Base-by-base conservation (phyloP, 2,888 invertebrate species). In the Brachypalpus laphriformis region DNA sequence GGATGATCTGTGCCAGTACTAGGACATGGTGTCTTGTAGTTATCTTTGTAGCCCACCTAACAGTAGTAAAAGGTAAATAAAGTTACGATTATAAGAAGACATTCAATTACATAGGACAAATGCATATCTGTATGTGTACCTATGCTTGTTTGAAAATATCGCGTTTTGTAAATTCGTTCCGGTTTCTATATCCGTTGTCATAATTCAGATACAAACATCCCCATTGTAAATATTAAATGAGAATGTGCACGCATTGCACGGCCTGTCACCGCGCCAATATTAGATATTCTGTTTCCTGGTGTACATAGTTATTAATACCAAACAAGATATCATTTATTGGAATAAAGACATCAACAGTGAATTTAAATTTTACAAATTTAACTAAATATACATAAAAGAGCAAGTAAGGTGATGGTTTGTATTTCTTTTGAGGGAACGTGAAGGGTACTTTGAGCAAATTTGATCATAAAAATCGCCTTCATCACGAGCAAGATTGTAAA, bases 241-340 rank as follows among this genome's bases (percentile, higher is more conserved):
- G 77, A 87, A 78, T 88, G 83, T 86, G 88, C 91, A 91, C 91
- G 91, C 91, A 91, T 90, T 90, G 90, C 89, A 91, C 91, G 87
- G 91, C 91, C 91, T 92, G 92, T 91, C 91, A 92, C 92, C 91
- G 90, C 86, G 86, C 86, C 87, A 61, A 18, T 66, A 70, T 59
- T 59, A 75, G 71, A 81, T 71, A 81, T 81, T 65, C 74, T 71
- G 85, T 85, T 76, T 76, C 85, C 85, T 61, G 70, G 71, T 70
- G 65, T 81, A 75, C 81, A 54, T 31, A 80, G 51, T 85, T 85
- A 81, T 76, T 81, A 81, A 81, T 71, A 71, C 59, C 75, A 85
- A 85, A 85, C 81, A 85, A 81, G 56, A 71, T 61, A 54, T 20
- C 6, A 3, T 40, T n/a, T 59, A 51, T 57, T 66, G 37, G 47